Evolutionary conservation across 2,113 vertebrate genomes (phyloP).

Genomic region (Muscicapa adusta): DNA sequence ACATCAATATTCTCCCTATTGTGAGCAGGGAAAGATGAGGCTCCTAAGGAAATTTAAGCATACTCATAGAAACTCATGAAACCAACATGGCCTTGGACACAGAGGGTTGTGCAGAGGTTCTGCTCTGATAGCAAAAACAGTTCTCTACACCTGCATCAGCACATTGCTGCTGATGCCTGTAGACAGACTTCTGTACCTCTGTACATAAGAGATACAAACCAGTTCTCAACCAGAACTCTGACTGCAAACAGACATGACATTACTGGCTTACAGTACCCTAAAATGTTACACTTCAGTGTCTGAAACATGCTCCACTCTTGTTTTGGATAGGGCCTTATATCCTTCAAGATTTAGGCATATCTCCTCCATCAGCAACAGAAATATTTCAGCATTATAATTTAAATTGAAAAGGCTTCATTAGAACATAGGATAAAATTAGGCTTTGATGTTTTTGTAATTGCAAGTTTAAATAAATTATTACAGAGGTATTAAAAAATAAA

Average conservation of each 20-base stretch:
- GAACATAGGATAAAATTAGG: not conserved
- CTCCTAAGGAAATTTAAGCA: not conserved
- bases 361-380: not conserved
- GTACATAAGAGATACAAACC: not conserved
- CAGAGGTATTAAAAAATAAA: not conserved
- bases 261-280: not conserved
- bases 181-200: not conserved
- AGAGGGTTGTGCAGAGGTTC: not conserved
- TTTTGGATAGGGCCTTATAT: not conserved
- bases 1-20: not conserved
- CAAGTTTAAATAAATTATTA: not conserved
- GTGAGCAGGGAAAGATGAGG: not conserved
- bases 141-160: not conserved
- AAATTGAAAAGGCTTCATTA: not conserved
- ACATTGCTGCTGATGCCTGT: not conserved
- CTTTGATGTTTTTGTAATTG: not conserved
- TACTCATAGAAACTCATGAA: not conserved
- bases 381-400: not conserved
- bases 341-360: not conserved
- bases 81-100: not conserved
- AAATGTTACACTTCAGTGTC: not conserved
- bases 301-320: not conserved
- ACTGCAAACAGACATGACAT: not conserved
- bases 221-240: not conserved
- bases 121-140: not conserved